Evolutionary conservation across 1,140 invertebrate genomes (phyloP), one percentile per base, ranked within the genome.

Genomic region (Euschistus heros): DNA sequence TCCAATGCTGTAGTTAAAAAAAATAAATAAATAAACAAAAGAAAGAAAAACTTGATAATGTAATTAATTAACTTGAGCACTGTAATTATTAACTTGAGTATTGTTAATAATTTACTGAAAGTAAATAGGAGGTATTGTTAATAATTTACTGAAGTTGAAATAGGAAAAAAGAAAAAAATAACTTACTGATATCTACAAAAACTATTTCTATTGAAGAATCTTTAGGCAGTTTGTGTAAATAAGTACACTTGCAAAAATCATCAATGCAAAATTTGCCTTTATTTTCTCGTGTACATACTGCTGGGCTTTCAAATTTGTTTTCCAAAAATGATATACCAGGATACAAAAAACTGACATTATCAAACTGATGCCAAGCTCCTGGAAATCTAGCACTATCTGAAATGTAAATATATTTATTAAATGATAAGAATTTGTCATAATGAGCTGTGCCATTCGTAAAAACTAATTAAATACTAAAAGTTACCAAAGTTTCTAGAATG

Each of bases 141-240:
- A n/a, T n/a, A n/a, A n/a, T n/a, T n/a, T 17, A 44, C 42, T 44
- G 42, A 8, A 10, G 7, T 44, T 44, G 42, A 17, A 47, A 15
- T 3, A 47, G 13, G 4, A 18, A 61, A 61, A 27, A 30, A 61
- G n/a, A 37, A 17, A 44, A 42, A n/a, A 18, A 2, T 6, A 15
- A 69, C 69, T 66, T 62, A 70, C 70, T 68, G 6, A 66, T 66
- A 54, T 70, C 70, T 47, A 69, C 63, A 10, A 70, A 26, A 18
- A 70, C 67, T 13, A 70, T 63, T 61, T 70, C 70, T 22, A 70
- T 67, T 2, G 69, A 37, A n/a, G 65, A 20, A 57, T 66, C 30
- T 15, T 50, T 30, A 18, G 66, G 62, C 10, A 70, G 33, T 27
- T 66, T 42, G n/a, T 70, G 42, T 1, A 61, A 37, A 26, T 69